Evolutionary conservation across 2,888 invertebrate species (phyloP).

Genomic region (Eulithis prunata): DNA sequence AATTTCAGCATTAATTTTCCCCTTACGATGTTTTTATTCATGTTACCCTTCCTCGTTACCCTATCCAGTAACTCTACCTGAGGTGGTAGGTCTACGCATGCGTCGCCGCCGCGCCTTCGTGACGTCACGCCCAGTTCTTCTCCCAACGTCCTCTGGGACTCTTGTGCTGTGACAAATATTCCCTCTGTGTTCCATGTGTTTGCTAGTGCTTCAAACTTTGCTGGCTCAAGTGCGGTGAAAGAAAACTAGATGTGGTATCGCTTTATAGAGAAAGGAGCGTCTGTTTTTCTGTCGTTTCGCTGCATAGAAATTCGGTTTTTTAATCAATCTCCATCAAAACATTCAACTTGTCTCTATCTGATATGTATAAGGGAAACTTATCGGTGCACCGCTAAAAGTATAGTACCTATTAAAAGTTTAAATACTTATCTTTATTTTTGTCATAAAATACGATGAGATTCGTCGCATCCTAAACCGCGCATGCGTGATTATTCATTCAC

Average conservation of each 20-base stretch:
- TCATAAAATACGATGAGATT: conserved; percentile 1
- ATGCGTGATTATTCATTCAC: conserved; percentile 42
- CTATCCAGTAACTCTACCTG: conserved; percentile 54
- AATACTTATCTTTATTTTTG: not conserved
- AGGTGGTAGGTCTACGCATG: conserved; percentile 64
- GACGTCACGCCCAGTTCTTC: conserved; percentile 72
- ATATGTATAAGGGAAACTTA: not conserved
- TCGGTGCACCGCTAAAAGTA: not conserved
- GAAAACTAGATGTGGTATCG: not conserved
- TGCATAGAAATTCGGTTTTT: not conserved
- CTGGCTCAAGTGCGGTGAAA: not conserved
- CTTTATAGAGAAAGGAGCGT: conserved; percentile 10
- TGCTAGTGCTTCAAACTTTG: conserved; percentile 14
- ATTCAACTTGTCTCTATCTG: not conserved
- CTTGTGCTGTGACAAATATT: conserved; percentile 44
- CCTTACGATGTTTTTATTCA: conserved; percentile 2
- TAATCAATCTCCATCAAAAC: not conserved
- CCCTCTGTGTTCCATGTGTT: conserved; percentile 24
- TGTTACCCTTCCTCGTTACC: conserved; percentile 27
- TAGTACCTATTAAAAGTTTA: not conserved
- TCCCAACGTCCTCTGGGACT: conserved; percentile 59
- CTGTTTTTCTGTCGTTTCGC: conserved; percentile 10
- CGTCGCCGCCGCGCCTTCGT: conserved; percentile 70
- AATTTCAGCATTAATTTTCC: not conserved
- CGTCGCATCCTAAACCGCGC: conserved; percentile 37